Conservation (phyloP, 2,797 vertebrate genomes). For the Sebastes hubbsi region DNA sequence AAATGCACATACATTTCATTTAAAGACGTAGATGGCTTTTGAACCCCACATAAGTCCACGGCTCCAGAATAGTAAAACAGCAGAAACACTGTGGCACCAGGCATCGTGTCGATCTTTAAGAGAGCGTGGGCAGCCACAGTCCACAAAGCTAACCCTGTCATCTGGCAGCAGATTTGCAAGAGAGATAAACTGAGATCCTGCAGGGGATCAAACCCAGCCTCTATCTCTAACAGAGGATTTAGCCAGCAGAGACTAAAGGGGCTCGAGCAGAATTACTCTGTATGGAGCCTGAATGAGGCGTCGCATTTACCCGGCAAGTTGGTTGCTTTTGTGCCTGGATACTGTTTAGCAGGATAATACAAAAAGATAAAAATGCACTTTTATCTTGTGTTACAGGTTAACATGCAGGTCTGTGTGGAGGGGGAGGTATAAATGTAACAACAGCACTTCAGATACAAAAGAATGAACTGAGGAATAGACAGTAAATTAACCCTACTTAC, state of each 20-base stretch:
- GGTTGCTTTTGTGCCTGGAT: conserved; percentile 64
- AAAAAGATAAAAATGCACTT: conserved; percentile 61
- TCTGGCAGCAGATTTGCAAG: conserved; percentile 84
- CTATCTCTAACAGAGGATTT: conserved; percentile 82
- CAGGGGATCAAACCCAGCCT: conserved; percentile 79
- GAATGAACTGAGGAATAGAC: neutral
- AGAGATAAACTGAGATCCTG: conserved; percentile 83
- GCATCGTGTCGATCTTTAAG: conserved; percentile 62
- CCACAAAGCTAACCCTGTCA: conserved; percentile 79
- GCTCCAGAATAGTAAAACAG: conserved; percentile 26
- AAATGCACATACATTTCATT: neutral
- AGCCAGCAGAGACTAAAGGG: conserved; percentile 78
- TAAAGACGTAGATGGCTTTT: neutral
- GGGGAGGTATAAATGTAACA: conserved; percentile 18
- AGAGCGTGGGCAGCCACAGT: conserved; percentile 75
- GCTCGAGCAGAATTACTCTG: conserved; percentile 76
- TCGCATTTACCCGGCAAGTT: conserved; percentile 71
- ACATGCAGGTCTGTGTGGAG: conserved; percentile 8
- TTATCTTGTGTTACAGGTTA: conserved; percentile 49
- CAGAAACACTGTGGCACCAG: conserved; percentile 51
- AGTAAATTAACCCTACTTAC: conserved; percentile 1
- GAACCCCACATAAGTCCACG: neutral
- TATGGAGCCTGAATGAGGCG: conserved; percentile 70
- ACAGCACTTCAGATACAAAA: neutral
- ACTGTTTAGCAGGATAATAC: conserved; percentile 63